These are phyloP conservation scores for Heliconius hermathena DNA, from an alignment of 1,140 invertebrate genomes.

Conservation along the genomic window DNA sequence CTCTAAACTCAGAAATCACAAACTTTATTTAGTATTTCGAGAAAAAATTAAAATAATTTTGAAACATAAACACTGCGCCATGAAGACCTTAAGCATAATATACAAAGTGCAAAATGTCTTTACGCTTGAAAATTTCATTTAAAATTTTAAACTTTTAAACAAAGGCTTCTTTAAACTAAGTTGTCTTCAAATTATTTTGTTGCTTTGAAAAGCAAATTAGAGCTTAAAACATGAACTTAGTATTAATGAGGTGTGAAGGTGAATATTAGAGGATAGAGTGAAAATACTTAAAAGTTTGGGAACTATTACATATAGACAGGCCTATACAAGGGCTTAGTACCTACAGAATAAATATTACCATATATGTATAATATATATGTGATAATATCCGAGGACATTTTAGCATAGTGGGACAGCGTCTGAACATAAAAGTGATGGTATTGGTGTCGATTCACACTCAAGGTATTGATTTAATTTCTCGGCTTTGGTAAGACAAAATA, in stretches of 20 bases:
- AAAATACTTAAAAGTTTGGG: neutral
- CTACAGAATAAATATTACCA: too few species aligned
- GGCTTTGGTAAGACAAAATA: neutral
- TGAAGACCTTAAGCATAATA: too few species aligned
- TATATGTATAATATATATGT: too few species aligned
- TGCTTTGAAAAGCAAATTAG: constrained; percentile 10
- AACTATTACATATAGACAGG: neutral
- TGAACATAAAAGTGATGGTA: neutral
- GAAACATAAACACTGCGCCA: too few species aligned
- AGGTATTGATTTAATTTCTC: neutral
- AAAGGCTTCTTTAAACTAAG: constrained; percentile 9
- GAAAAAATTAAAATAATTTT: too few species aligned
- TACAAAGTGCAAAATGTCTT: too few species aligned
- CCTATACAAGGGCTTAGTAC: too few species aligned
- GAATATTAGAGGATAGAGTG: neutral
- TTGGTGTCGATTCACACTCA: neutral
- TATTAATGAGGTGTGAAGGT: neutral
- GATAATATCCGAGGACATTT: too few species aligned
- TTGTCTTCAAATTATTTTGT: neutral
- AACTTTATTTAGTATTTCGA: too few species aligned
- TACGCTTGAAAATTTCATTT: constrained; percentile 10
- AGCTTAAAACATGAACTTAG: neutral
- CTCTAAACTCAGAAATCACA: too few species aligned
- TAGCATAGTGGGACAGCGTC: neutral
- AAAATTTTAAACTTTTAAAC: neutral